Percentiles rank a stretch among this genome's conserved stretches.
Evolutionary conservation across 37 sponge, comb jelly and placozoan genomes (phyloP).

Genomic region (Chondrosia reniformis): DNA sequence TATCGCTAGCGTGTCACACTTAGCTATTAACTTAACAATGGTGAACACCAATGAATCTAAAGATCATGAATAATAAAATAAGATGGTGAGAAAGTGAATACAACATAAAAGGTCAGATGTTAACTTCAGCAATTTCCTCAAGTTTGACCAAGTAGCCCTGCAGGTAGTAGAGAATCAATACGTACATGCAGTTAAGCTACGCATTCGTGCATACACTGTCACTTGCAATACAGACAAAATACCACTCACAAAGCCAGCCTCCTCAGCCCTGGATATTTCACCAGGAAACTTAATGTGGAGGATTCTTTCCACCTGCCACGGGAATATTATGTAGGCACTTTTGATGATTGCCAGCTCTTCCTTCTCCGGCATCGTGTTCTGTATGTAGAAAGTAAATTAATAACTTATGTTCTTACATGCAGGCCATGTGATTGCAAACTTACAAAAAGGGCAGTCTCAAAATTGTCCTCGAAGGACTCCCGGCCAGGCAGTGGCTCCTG

Average conservation of each 20-base stretch:
- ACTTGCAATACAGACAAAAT: no score
- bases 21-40: no score
- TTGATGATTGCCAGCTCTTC: not conserved
- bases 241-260: constrained; percentile 4
- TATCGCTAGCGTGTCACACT: no score
- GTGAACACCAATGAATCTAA: no score
- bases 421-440: not conserved
- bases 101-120: no score
- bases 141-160: not conserved
- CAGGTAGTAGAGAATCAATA: no score
- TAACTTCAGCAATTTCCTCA: not conserved
- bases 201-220: no score
- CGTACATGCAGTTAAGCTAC: no score
- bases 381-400: no score
- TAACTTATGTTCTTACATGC: constrained; percentile 6
- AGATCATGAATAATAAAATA: no score
- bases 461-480: not conserved
- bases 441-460: constrained; percentile 5
- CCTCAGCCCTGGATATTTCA: not conserved
- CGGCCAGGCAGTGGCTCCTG: not conserved
- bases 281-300: not conserved
- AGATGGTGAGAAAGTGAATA: no score
- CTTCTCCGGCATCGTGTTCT: not conserved
- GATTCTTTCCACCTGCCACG: not conserved
- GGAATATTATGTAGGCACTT: not conserved